These are phyloP conservation scores for Leptopterna dolabrata DNA, from an alignment of 2,888 invertebrate species.

Conservation along the genomic window DNA sequence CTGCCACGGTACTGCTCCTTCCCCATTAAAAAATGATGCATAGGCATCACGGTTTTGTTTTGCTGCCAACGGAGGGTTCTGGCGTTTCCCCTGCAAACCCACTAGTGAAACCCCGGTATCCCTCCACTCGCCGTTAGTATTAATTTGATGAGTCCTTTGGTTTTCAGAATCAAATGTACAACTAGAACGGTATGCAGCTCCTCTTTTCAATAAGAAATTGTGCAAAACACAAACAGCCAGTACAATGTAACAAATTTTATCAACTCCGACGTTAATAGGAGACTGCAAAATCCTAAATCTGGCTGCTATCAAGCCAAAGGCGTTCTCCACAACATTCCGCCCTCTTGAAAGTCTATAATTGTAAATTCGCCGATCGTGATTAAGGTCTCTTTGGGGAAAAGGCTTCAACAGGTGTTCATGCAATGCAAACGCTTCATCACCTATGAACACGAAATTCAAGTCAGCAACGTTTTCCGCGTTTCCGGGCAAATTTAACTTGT, in stretches of 20 bases:
- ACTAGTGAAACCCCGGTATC: background rate
- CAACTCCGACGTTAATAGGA: constrained; percentile 49
- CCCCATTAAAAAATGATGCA: background rate
- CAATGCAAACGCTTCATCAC: constrained; percentile 64
- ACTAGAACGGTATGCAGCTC: background rate
- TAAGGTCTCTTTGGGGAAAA: constrained; percentile 60
- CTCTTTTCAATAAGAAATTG: constrained; percentile 5
- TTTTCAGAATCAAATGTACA: constrained; percentile 34
- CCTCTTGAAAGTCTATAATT: constrained; percentile 59
- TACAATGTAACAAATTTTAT: constrained; percentile 53
- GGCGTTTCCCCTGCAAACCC: background rate
- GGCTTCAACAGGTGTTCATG: constrained; percentile 61
- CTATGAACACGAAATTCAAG: constrained; percentile 61
- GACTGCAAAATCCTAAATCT: constrained; percentile 56
- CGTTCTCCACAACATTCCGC: too few relatives aligned
- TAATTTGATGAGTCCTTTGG: constrained; percentile 10
- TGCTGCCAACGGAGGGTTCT: background rate
- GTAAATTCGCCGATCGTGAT: constrained; percentile 18
- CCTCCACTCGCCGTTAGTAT: background rate
- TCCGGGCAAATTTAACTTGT: constrained; percentile 57
- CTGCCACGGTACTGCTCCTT: background rate
- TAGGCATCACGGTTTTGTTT: too few relatives aligned
- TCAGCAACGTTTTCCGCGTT: background rate
- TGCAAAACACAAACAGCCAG: constrained; percentile 43
- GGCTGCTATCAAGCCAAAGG: constrained; percentile 51